Conservation (phyloP, 2,888 invertebrate species). For the Hoplodrina ambigua region DNA sequence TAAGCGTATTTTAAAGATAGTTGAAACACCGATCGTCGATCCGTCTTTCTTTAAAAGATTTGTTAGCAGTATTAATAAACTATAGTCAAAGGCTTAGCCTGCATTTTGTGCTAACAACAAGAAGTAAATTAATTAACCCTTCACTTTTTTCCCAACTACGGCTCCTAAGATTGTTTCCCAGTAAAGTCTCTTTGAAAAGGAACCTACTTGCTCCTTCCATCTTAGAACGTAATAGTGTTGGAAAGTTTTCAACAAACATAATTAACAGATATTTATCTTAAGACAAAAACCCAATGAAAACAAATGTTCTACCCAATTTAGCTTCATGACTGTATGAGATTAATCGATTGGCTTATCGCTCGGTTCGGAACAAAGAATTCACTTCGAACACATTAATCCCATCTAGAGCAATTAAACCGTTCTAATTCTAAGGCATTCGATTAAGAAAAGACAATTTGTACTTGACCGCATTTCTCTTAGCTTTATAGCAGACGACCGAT, state of each 20-base stretch:
- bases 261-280: slow-evolving; percentile 40
- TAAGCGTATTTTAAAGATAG: too few relatives aligned
- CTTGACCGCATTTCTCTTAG: slow-evolving; percentile 70
- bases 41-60: background rate
- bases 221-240: background rate
- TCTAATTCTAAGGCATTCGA: slow-evolving; percentile 63
- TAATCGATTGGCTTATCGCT: slow-evolving; percentile 57
- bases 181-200: slow-evolving; percentile 17
- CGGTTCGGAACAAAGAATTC: slow-evolving; percentile 57
- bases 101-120: background rate
- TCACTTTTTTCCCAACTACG: background rate
- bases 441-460: slow-evolving; percentile 66
- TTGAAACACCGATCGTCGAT: background rate
- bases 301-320: slow-evolving; percentile 54
- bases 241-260: slow-evolving; percentile 23
- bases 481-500: slow-evolving; percentile 15
- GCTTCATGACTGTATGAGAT: slow-evolving; percentile 49
- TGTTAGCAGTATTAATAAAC: background rate
- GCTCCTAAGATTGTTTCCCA: background rate
- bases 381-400: slow-evolving; percentile 59
- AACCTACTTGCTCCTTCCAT: background rate
- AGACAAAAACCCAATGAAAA: slow-evolving; percentile 53
- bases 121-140: background rate
- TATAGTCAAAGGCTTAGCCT: background rate
- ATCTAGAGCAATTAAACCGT: slow-evolving; percentile 62